Evolutionary conservation across 2,888 invertebrate genomes (phyloP), one percentile per base, ranked within the genome.

Genomic region (Sclerodermus sp.): DNA sequence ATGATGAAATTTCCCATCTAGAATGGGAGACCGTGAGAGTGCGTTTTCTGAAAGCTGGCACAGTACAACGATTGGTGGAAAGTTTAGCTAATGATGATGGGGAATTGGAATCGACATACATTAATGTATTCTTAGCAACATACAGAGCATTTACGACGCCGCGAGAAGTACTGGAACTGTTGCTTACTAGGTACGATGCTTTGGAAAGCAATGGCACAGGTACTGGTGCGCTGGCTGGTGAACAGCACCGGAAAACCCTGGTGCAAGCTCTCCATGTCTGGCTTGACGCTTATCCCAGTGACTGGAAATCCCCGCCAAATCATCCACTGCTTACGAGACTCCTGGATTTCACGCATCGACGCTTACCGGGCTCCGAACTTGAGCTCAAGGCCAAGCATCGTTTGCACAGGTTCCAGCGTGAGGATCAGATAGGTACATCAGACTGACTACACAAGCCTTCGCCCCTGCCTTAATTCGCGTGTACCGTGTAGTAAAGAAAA

Each of bases 21-120:
- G 97, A 98, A 86, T 99, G 99, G 99, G 96, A 97, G 82, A 96
- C 96, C 36, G 94, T 96, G 59, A 87, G 94, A 59, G 94, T 96
- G 57, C 88, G 94, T 53, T 92, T 95, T 75, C 87, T 99, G 62
- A 97, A 97, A 81, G 96, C 96, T 13, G 99, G 96, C 48, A 95
- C 96, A 2, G 85, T 98, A 64, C 90, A 93, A 73, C 88, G 91
- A 68, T 84, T 99, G 58, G 94, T 99, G 49, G 96, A 96, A 79
- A 92, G 93, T 51, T 82, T 97, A 64, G 91, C 93, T 55, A 93
- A 93, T 49, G 96, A 96, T 77, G 91, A 94, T 71, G 96, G 96
- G 39, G 96, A 96, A 79, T 84, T 97, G 68, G 97, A 99, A 82
- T 96, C 96, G 55, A 95, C 96, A 30, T 96, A 97, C 80, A 93